Conservation (phyloP, 2,113 vertebrate genomes). For the Leuciscus idus region DNA sequence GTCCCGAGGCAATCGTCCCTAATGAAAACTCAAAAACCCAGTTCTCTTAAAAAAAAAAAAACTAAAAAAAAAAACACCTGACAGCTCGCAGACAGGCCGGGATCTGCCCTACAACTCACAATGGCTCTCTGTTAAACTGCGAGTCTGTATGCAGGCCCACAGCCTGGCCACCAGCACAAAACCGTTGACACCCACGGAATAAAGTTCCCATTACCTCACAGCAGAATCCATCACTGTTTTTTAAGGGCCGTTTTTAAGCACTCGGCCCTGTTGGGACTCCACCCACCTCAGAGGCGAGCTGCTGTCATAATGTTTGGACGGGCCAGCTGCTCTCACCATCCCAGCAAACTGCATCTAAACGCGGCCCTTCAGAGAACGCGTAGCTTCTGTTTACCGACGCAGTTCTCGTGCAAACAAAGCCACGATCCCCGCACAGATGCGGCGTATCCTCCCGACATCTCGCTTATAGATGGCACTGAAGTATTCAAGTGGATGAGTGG, state of each 20-base stretch:
- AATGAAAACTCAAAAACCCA: conserved; percentile 73
- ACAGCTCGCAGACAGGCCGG: conserved; percentile 38
- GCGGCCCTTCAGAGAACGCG: conserved; percentile 29
- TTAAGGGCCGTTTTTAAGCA: conserved; percentile 49
- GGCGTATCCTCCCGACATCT: not conserved
- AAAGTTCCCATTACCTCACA: conserved; percentile 81
- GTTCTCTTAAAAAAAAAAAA: conserved; percentile 42
- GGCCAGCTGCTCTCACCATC: conserved; percentile 53
- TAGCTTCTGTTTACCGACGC: conserved; percentile 21
- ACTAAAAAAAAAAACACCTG: conserved; percentile 27
- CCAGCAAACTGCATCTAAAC: conserved; percentile 28
- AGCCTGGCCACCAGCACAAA: conserved; percentile 72
- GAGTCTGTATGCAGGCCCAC: conserved; percentile 66
- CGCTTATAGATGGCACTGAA: conserved; percentile 39
- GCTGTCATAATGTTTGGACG: conserved; percentile 68
- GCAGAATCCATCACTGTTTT: conserved; percentile 61
- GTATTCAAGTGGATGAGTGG: not conserved
- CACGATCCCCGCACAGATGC: not conserved
- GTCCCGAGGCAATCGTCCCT: conserved; percentile 71
- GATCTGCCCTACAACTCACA: conserved; percentile 67
- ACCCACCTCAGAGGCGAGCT: conserved; percentile 61
- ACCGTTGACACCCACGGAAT: conserved; percentile 79
- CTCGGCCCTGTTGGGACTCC: conserved; percentile 66
- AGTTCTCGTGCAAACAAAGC: conserved; percentile 29
- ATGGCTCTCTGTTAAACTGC: conserved; percentile 76